Conservation (phyloP, 2,888 invertebrate species). For the Ochropleura plecta region DNA sequence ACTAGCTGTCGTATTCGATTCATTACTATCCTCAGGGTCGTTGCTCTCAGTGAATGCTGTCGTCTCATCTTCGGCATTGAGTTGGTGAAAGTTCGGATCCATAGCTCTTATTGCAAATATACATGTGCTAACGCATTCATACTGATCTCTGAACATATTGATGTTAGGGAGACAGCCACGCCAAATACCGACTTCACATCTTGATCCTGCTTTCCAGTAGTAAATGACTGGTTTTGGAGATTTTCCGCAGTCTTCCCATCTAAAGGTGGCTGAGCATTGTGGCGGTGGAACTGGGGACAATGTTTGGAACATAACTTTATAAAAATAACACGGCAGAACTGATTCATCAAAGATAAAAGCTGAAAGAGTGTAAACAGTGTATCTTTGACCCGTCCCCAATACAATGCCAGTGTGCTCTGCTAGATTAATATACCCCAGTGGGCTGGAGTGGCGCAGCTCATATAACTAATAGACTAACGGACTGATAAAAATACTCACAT, state of each 20-base stretch:
- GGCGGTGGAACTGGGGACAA: conserved; percentile 77
- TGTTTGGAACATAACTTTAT: neutral
- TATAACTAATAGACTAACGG: too few species aligned
- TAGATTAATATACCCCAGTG: too few species aligned
- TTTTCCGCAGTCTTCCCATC: conserved; percentile 83
- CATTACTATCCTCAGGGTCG: too few species aligned
- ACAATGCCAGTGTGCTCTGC: too few species aligned
- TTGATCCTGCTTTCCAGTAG: conserved; percentile 84
- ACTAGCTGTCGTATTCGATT: too few species aligned
- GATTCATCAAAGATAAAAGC: neutral
- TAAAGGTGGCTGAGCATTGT: conserved; percentile 78
- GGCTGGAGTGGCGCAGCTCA: too few species aligned
- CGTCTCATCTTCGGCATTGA: conserved; percentile 16
- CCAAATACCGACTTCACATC: conserved; percentile 86
- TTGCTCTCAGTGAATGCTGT: neutral
- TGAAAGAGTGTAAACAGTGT: too few species aligned
- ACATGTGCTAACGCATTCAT: conserved; percentile 83
- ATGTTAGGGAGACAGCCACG: conserved; percentile 83
- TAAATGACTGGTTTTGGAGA: conserved; percentile 80
- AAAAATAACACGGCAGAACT: neutral
- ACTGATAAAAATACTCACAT: too few species aligned
- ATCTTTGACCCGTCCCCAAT: too few species aligned
- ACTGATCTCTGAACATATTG: conserved; percentile 85
- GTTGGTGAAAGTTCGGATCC: conserved; percentile 70
- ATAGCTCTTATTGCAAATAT: conserved; percentile 75